Base-by-base conservation (phyloP, 2,113 vertebrate species). In the Carassius auratus region DNA sequence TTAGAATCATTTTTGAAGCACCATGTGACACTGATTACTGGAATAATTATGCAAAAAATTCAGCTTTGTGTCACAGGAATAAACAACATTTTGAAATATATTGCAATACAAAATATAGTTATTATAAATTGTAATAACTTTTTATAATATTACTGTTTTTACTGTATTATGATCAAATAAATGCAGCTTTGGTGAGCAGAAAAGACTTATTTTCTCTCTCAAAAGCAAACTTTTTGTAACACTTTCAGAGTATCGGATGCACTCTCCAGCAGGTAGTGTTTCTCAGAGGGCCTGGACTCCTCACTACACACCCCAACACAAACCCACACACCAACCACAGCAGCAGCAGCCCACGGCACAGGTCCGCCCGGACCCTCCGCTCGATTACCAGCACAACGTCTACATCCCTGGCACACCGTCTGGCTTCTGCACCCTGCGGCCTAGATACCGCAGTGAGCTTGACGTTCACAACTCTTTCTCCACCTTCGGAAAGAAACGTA, bases 361-460 rank as follows among this genome's bases (percentile, higher is more conserved):
- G 48, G 85, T 89, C 1, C 84, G 92, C 68, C 93, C 92, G 0
- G 94, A 95, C 21, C 92, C 95, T 21, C 93, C 95, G 1, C 94
- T 95, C 4, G 97, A 97, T 93, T 97, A 97, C 91, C 97, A 97
- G 87, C 96, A 97, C 92, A 97, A 97, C 0, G 95, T 97, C 50
- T 97, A 97, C 91, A 97, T 97, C 87, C 97, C 96, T 0, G 96
- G 96, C 81, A 97, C 96, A 0, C 96, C 96, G 0, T 96, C 95
- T 0, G 92, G 93, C 26, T 93, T 96, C 81, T 95, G 95, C 85
- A 95, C 96, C 74, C 92, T 95, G 90, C 95, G 96, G 86, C 96
- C 96, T 0, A 93, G 76, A 0, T 93, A 93, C 74, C 94, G 95
- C 83, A 93, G 93, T 3, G 95, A 96, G 71, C 88, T 93, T 42